These are phyloP conservation scores for Sylvilagus floridanus DNA, from an alignment of 2,797 vertebrate species.

Conservation along the genomic window DNA sequence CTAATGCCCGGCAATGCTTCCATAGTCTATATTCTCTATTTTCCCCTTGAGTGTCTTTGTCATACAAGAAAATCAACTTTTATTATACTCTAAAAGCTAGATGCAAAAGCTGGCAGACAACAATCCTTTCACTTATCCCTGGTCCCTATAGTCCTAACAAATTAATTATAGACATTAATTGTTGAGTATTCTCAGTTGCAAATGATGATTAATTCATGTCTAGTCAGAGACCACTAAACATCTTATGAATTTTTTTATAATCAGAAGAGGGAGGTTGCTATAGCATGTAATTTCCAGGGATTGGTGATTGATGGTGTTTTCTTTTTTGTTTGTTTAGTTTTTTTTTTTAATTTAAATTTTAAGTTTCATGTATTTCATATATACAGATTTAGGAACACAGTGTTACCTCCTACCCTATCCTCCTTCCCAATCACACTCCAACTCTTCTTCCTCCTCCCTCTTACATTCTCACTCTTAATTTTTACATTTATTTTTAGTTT, in stretches of 20 bases:
- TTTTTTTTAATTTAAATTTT: too few species aligned
- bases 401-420: too few species aligned
- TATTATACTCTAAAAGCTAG: background rate
- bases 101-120: background rate
- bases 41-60: conserved; percentile 1
- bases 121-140: background rate
- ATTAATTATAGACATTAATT: conserved; percentile 1
- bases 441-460: too few species aligned
- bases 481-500: too few species aligned
- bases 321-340: too few species aligned
- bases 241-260: background rate
- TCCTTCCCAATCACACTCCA: too few species aligned
- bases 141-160: background rate
- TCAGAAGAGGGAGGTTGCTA: background rate
- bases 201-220: background rate
- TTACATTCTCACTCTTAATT: too few species aligned
- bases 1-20: background rate
- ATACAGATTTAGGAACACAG: too few species aligned
- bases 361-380: too few species aligned
- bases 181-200: background rate
- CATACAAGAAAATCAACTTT: conserved; percentile 20
- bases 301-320: background rate
- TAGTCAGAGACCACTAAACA: background rate
- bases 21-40: background rate
- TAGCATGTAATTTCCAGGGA: background rate